phyloP scores from a whole-genome alignment of 2,888 invertebrate genomes.

The Drosophila borealis region DNA sequence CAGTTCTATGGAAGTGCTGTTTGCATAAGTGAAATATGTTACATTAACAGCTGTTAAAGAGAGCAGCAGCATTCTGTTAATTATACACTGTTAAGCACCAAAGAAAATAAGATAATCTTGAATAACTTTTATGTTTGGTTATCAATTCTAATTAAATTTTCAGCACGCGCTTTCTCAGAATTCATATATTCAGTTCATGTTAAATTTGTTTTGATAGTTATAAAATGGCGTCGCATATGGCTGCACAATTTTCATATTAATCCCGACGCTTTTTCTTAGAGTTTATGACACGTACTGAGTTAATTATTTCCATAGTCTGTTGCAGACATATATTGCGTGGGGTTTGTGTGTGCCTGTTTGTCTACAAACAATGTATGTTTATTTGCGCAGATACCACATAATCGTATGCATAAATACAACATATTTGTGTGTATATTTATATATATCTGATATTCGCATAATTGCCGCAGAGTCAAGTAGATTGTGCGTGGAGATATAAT shows the following conservation, averaged over 20 bases:
- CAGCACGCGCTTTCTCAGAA: background rate
- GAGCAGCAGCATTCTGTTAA: background rate
- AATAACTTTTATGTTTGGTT: background rate
- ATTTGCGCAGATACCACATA: conserved; percentile 12
- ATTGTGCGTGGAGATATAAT: conserved; percentile 6
- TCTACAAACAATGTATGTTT: conserved; percentile 8
- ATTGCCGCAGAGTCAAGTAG: conserved; percentile 32
- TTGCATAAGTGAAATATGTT: background rate
- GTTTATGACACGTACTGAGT: background rate
- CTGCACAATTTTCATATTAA: too few species aligned
- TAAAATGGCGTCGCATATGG: too few species aligned
- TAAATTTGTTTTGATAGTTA: too few species aligned
- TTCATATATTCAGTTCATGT: background rate
- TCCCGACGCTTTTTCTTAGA: background rate
- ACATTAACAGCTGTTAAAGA: background rate
- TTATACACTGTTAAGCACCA: background rate
- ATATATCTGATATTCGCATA: conserved; percentile 43
- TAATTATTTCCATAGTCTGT: conserved; percentile 5
- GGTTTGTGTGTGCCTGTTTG: background rate
- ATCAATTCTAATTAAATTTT: background rate
- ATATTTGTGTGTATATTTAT: conserved; percentile 6
- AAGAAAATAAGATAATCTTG: background rate
- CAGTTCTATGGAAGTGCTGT: background rate
- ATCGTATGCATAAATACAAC: background rate
- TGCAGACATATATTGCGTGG: background rate